Evolutionary conservation across 2,888 invertebrate species (phyloP), one percentile per base, ranked within the genome.

Genomic region (Panzeria rudis): DNA sequence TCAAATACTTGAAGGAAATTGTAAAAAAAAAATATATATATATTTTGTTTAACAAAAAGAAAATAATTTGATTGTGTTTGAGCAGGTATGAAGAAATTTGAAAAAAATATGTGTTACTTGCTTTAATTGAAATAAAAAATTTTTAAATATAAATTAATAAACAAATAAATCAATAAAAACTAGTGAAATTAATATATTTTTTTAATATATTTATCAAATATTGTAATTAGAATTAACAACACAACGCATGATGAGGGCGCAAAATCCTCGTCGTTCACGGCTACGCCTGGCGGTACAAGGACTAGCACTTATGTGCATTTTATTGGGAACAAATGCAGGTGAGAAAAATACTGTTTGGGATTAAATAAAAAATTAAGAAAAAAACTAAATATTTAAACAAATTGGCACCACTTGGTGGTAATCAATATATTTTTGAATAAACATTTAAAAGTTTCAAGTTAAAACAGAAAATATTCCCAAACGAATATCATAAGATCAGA

Each of bases 291-390:
- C 47, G 47, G 38, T 84, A 17, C 25, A 69, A 61, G 75, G 68
- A 52, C n/a, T 69, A 62, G 35, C 25, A 41, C 38, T 87, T n/a
- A 20, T 86, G 56, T 80, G 72, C 41, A 68, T 86, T 20, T 66
- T 86, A 15, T 75, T 47, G 13, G 85, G 25, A 52, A 50, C 68
- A 25, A 84, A 77, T 78, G 76, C 87, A 78, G 87, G 87, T 87
- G 23, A 87, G 84, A 25, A 50, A 25, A 77, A 13, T 25, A 9
- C 11, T 23, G 0, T 2, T 25, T 52, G 1, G 0, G 6, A 23
- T 52, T 23, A 11, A 23, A 35, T 20, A 1, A 29, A 29, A 29
- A 29, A 29, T 29, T 29, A 29, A 29, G 9, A 9, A 35, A 59
- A 7, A 47, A 17, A 47, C 20, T 13, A 52, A 52, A 52, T 52